Percentiles rank a stretch among this genome's conserved stretches.
These are phyloP conservation scores for Atherinomorus stipes DNA, from an alignment of 2,113 vertebrate genomes.

Conservation along the genomic window DNA sequence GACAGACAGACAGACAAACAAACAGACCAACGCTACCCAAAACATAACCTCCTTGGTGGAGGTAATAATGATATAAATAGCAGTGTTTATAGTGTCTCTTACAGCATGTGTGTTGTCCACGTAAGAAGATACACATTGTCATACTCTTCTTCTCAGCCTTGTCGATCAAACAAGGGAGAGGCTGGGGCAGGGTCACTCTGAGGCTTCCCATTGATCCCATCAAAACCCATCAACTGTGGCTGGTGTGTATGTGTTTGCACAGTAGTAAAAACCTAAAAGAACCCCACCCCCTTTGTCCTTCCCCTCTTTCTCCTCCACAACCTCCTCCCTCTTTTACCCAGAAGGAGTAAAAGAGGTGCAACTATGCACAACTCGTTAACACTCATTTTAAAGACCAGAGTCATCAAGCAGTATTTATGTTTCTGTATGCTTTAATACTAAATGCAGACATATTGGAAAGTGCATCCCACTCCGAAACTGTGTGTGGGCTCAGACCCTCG, in stretches of 20 bases:
- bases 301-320: conserved; percentile 54
- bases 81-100: background rate
- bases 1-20: too few species aligned
- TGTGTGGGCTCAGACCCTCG: conserved; percentile 62
- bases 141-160: conserved; percentile 49
- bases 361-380: conserved; percentile 26
- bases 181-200: conserved; percentile 69
- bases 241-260: conserved; percentile 73
- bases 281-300: conserved; percentile 20
- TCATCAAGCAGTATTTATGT: conserved; percentile 3
- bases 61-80: background rate
- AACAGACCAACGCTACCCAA: too few species aligned
- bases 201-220: conserved; percentile 80
- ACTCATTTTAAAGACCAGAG: background rate
- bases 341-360: conserved; percentile 72
- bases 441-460: background rate
- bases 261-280: conserved; percentile 82
- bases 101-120: background rate
- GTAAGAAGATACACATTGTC: background rate
- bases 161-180: conserved; percentile 78
- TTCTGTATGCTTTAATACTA: background rate
- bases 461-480: background rate
- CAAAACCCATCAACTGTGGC: conserved; percentile 78
- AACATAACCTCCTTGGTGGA: too few species aligned
- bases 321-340: conserved; percentile 49